Base-by-base conservation (phyloP, 1,140 invertebrate genomes). In the Neodiprion fabricii region DNA sequence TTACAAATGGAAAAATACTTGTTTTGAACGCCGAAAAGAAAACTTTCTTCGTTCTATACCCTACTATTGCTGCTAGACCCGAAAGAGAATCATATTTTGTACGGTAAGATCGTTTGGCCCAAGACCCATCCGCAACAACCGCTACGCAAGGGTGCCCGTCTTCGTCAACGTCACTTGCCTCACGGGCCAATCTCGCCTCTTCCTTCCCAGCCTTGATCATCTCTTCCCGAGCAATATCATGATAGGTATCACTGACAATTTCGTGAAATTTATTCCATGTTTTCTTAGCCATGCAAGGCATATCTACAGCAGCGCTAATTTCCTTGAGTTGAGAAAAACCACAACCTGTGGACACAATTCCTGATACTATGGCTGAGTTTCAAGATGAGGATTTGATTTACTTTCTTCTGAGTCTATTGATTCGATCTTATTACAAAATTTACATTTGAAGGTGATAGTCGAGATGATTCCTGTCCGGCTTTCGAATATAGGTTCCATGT, bases 21-120 rank as follows among this genome's bases (percentile, higher is more conserved):
- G 71, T 87, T 87, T 48, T 84, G 74, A 9, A 88, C 76, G 23
- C 81, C 85, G 65, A 87, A 71, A 81, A 80, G 10, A 89, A 75
- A 47, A 86, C 70, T 76, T 87, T 85, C 17, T 79, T 76, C 0
- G 84, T 84, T 48, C 74, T 47, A 8, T 73, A 70, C 9, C 84
- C 84, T 71, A 85, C 77, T 50, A 88, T 80, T 21, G 73, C 76
- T 21, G 81, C 81, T 47, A 68, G 78, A 21, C 83, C 82, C 48
- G 84, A 86, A n/a, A 82, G 28, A 17, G 85, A 79, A 77, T 80
- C 76, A 73, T 84, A 82, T 53, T 81, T 83, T 5, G 65, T 80
- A 28, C 76, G 75, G 71, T 83, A 86, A 9, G 80, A 85, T 72
- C 84, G 72, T 76, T 87, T 85, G 9, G 74, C 70, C 82, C 82